Conservation (phyloP, 2,797 vertebrate genomes). For the Eurystomus glaucurus region DNA sequence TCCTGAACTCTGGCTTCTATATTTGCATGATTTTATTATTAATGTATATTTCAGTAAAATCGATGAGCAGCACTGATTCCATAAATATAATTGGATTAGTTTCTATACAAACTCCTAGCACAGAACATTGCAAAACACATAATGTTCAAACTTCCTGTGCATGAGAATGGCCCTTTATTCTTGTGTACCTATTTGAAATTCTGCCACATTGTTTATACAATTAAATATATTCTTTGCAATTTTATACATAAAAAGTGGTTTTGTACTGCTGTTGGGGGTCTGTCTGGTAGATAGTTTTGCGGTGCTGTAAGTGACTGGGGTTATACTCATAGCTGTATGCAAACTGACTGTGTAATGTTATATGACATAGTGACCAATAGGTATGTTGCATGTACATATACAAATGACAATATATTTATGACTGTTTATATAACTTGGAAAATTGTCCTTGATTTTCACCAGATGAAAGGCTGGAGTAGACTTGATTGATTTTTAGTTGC, state of each 20-base stretch:
- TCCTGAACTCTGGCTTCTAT: background rate
- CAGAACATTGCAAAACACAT: background rate
- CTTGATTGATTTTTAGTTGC: background rate
- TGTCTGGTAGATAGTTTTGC: background rate
- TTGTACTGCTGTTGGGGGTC: background rate
- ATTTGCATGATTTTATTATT: background rate
- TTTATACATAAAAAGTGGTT: background rate
- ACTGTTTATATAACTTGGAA: background rate
- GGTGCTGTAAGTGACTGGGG: background rate
- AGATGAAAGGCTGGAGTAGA: background rate
- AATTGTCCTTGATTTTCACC: background rate
- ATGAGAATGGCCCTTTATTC: background rate
- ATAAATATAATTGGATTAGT: background rate
- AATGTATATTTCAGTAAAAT: background rate
- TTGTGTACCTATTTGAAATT: background rate
- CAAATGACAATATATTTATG: background rate
- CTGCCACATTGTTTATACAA: background rate
- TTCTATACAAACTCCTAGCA: background rate
- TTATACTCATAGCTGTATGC: accelerated
- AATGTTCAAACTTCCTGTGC: background rate
- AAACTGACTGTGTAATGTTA: background rate
- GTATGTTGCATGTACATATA: background rate
- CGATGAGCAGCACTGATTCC: background rate
- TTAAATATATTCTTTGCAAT: background rate
- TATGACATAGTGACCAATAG: background rate